Conservation (phyloP, 1,140 invertebrate genomes). For the Hycleus cichorii region DNA sequence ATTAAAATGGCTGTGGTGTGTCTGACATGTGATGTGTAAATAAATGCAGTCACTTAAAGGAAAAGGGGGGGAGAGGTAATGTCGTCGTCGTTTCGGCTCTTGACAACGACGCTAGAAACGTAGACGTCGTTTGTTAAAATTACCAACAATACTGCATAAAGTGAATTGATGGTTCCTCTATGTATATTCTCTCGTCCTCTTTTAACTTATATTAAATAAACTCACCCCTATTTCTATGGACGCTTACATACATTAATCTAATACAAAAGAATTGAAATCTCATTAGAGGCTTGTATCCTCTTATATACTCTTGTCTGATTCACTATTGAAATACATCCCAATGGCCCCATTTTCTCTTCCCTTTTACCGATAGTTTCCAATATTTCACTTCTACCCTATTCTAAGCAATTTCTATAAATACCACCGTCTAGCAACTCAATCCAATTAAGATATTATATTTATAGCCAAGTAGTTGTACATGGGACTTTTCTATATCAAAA, state of each 20-base stretch:
- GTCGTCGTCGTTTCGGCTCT: no score
- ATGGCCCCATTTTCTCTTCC: not conserved
- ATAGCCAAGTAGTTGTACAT: no score
- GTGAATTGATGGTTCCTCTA: no score
- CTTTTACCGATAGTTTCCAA: no score
- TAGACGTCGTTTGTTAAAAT: constrained; percentile 1
- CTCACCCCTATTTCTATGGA: not conserved
- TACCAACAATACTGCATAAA: no score
- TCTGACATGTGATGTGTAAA: constrained; percentile 21
- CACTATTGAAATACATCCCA: constrained; percentile 15
- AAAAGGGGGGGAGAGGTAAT: no score
- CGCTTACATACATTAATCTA: constrained; percentile 13
- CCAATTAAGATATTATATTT: no score
- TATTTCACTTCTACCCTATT: no score
- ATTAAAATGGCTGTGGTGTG: constrained; percentile 22
- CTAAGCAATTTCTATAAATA: no score
- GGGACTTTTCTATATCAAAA: no score
- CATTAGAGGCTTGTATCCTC: constrained; percentile 8
- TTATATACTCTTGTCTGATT: constrained; percentile 11
- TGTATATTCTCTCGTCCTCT: no score
- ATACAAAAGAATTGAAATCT: constrained; percentile 24
- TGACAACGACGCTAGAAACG: constrained; percentile 1
- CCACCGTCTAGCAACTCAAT: no score
- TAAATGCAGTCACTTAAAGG: constrained; percentile 13
- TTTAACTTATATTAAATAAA: constrained; percentile 13